These are phyloP conservation scores for Clarias batrachus DNA, from an alignment of 2,113 vertebrate genomes.

Conservation along the genomic window DNA sequence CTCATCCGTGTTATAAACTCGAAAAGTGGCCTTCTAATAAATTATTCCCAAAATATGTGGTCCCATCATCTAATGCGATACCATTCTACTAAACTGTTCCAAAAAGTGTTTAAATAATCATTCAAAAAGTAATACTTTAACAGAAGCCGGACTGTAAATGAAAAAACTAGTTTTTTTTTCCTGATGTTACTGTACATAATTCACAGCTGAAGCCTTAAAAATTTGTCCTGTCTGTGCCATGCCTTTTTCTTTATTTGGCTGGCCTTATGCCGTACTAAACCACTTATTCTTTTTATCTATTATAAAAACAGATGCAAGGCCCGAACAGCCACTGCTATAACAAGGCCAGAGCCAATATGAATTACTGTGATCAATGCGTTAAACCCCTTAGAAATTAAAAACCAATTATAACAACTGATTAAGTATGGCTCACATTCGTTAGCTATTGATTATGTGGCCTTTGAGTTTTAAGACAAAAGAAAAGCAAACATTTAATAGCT, in stretches of 20 bases:
- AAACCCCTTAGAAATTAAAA: slow-evolving; percentile 22
- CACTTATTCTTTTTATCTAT: background rate
- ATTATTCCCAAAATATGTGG: background rate
- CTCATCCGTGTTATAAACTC: too few relatives aligned
- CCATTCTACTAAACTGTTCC: background rate
- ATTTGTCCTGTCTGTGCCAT: background rate
- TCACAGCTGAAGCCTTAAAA: background rate
- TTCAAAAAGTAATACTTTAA: background rate
- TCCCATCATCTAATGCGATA: background rate
- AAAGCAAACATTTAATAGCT: background rate
- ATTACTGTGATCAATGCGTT: slow-evolving; percentile 11
- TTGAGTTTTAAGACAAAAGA: background rate
- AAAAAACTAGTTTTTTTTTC: background rate
- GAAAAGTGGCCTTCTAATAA: background rate
- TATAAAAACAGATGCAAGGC: background rate
- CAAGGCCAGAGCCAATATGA: slow-evolving; percentile 1
- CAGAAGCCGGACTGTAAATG: background rate
- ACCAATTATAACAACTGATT: slow-evolving; percentile 18
- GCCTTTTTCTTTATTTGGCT: background rate
- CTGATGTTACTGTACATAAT: background rate
- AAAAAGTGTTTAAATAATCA: background rate
- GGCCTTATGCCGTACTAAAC: too few relatives aligned
- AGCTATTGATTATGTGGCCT: background rate
- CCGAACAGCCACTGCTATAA: background rate
- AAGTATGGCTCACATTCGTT: slow-evolving; percentile 24